Percentiles rank a stretch among this genome's conserved stretches.
Conservation (phyloP, 2,888 invertebrate genomes). For the Pimpla rufipes region DNA sequence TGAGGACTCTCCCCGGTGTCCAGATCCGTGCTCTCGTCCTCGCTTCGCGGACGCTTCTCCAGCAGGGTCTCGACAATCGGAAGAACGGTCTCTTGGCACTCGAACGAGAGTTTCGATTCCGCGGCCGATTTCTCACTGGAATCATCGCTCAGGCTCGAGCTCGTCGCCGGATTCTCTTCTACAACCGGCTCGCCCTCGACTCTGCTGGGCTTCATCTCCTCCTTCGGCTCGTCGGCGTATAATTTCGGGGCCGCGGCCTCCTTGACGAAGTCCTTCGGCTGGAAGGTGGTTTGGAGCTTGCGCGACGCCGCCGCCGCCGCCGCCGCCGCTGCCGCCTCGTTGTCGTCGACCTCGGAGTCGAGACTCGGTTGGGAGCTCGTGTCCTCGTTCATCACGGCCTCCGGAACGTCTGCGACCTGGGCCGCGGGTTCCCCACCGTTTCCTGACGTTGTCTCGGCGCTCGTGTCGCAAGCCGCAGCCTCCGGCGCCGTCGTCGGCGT, state of each 20-base stretch:
- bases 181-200: conserved; percentile 12
- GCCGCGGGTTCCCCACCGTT: conserved; percentile 54
- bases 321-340: no score
- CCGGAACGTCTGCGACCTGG: conserved; percentile 79
- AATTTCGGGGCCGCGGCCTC: conserved; percentile 67
- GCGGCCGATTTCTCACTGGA: conserved; percentile 1
- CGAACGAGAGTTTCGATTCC: conserved; percentile 40
- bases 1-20: conserved; percentile 27
- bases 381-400: conserved; percentile 83
- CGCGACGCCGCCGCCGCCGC: conserved; percentile 69
- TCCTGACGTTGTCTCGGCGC: conserved; percentile 66
- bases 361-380: conserved; percentile 83
- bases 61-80: conserved; percentile 63
- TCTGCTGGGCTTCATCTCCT: background rate
- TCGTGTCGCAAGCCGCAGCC: background rate
- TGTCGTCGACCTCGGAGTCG: conserved; percentile 80
- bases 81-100: conserved; percentile 59
- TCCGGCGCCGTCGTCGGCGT: background rate
- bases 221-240: conserved; percentile 19
- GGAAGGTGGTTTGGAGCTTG: conserved; percentile 83
- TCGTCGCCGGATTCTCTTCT: background rate
- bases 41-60: conserved; percentile 64
- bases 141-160: background rate
- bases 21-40: conserved; percentile 43
- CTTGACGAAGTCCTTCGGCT: conserved; percentile 80